These are phyloP conservation scores for Battus philenor DNA, from an alignment of 1,140 invertebrate species.

Conservation along the genomic window DNA sequence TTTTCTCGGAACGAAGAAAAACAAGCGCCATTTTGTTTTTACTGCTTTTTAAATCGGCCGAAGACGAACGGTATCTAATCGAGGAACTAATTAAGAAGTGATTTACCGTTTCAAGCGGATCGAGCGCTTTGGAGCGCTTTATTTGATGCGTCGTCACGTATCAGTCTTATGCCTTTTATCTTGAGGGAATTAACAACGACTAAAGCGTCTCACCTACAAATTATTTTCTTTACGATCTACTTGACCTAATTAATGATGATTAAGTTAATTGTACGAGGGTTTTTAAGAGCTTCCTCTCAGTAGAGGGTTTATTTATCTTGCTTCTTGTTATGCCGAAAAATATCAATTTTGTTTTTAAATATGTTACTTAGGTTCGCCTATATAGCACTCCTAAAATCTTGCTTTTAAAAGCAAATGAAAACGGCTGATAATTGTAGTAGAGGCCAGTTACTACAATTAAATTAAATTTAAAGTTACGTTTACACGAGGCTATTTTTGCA, in stretches of 20 bases:
- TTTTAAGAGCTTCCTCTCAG: too few relatives aligned
- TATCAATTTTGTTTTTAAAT: too few relatives aligned
- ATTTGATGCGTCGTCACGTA: constrained; percentile 5
- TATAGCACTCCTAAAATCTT: too few relatives aligned
- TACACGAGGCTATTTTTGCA: too few relatives aligned
- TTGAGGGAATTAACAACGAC: background rate
- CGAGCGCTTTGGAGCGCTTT: constrained; percentile 1
- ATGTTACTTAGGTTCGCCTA: too few relatives aligned
- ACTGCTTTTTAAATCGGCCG: constrained; percentile 5
- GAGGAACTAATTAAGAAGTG: constrained; percentile 12
- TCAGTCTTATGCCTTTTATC: background rate
- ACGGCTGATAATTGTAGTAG: too few relatives aligned
- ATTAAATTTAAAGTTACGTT: too few relatives aligned
- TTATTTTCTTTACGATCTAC: background rate
- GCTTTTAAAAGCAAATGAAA: too few relatives aligned
- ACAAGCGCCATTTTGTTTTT: constrained; percentile 14
- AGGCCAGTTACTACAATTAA: too few relatives aligned
- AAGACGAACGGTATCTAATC: constrained; percentile 7
- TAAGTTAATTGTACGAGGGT: background rate
- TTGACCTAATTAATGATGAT: background rate
- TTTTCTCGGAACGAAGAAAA: constrained; percentile 8
- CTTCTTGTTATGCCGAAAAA: too few relatives aligned
- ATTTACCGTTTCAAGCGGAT: constrained; percentile 6
- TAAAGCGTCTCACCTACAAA: background rate
- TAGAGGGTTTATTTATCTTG: too few relatives aligned